Evolutionary conservation across 2,113 vertebrate species (phyloP).

Genomic region (Hemibagrus wyckioides): DNA sequence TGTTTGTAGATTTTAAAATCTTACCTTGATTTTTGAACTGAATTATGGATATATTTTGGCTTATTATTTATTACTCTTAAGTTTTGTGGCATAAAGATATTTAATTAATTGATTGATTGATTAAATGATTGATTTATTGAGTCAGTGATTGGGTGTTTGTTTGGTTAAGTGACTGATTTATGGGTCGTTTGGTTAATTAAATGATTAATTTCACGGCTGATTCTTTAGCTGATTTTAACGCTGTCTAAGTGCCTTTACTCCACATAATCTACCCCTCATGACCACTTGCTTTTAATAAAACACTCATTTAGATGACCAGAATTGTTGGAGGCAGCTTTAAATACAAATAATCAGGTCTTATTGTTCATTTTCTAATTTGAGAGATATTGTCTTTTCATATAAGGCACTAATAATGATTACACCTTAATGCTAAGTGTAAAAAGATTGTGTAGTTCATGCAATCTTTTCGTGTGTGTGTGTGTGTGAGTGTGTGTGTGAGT

Average conservation of each 20-base stretch:
- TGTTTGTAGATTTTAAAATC: not conserved
- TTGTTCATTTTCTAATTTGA: not conserved
- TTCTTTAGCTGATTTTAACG: not conserved
- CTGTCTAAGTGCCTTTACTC: not conserved
- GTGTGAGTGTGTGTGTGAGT: not conserved
- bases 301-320: not conserved
- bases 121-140: no score
- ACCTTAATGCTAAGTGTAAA: not conserved
- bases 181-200: no score
- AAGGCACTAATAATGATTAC: not conserved
- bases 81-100: not conserved
- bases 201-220: no score
- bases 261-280: not conserved
- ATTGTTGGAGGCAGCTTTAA: not conserved
- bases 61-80: not conserved
- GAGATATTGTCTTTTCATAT: not conserved
- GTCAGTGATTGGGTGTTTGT: not conserved
- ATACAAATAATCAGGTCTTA: conserved; percentile 13
- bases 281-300: not conserved
- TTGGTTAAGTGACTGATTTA: not conserved
- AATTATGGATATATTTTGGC: not conserved
- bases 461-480: not conserved
- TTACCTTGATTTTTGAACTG: not conserved
- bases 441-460: not conserved
- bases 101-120: no score